phyloP scores from a whole-genome alignment of 2,113 vertebrate genomes.

The Epinephelus fuscoguttatus region DNA sequence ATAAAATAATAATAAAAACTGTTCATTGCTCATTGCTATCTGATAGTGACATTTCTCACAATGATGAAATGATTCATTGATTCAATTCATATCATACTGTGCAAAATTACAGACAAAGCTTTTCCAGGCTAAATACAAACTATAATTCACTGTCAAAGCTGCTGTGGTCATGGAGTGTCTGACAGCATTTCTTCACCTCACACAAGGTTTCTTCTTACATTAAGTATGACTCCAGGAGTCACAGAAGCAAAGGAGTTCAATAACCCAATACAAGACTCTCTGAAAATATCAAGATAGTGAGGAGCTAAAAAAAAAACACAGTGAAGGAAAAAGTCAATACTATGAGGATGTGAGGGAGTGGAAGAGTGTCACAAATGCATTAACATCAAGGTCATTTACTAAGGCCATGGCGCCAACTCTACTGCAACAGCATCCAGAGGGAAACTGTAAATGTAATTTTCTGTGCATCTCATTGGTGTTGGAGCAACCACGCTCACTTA shows the following conservation, averaged over 20 bases:
- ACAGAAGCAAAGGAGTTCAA: conserved; percentile 56
- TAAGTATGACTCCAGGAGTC: conserved; percentile 24
- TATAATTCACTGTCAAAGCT: conserved; percentile 28
- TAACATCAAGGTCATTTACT: conserved; percentile 70
- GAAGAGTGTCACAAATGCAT: conserved; percentile 53
- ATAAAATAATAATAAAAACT: neutral
- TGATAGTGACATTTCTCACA: neutral
- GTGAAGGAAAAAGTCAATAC: conserved; percentile 51
- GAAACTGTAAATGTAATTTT: conserved; percentile 69
- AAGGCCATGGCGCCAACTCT: conserved; percentile 43
- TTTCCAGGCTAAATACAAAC: neutral
- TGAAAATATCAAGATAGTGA: conserved; percentile 70
- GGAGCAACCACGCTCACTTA: conserved; percentile 46
- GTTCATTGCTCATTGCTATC: neutral
- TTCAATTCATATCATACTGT: neutral
- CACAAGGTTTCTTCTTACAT: conserved; percentile 8
- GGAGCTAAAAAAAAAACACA: conserved; percentile 68
- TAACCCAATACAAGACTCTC: conserved; percentile 47
- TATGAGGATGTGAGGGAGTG: conserved; percentile 42
- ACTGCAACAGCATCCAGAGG: conserved; percentile 41
- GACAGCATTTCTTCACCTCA: conserved; percentile 1
- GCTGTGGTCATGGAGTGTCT: conserved; percentile 1
- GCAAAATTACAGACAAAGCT: conserved; percentile 8
- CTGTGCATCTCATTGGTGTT: conserved; percentile 61
- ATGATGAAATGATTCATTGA: conserved; percentile 6